Base-by-base conservation (phyloP, 2,113 vertebrate genomes). In the Anoplopoma fimbria region DNA sequence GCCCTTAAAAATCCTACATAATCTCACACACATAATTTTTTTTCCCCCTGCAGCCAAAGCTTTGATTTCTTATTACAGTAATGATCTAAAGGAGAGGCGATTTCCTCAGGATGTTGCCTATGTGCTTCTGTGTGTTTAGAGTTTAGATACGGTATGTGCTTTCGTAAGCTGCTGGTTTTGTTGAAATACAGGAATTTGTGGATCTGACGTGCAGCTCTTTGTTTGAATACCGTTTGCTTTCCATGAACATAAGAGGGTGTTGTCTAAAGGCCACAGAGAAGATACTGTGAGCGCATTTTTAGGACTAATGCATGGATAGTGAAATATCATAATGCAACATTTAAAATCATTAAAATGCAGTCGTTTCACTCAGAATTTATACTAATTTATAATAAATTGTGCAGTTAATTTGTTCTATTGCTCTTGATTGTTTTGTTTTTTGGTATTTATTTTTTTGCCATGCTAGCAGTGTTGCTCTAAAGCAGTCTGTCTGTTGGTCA, bases 91-190 rank as follows among this genome's bases (percentile, higher is more conserved):
- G 84, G 84, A 80, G 86, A 89, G 89, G 87, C 51, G 34, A 40
- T 75, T 90, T 92, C 92, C 91, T 88, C 87, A 90, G 91, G 91
- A 92, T 84, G 90, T 88, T 77, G 42, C 79, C 10, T 53, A 27
- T 83, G 73, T 72, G 57, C 74, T 60, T 68, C 72, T 40, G 40
- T 83, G 71, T 87, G 58, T 84, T 76, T 83, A 36, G 42, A 73
- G 34, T 76, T 76, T 13, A 53, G 31, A 77, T 71, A 33, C 14
- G 21, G 45, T 70, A 64, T 47, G 61, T 69, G 69, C 62, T 42
- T 71, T 80, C 65, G 47, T 61, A 76, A 21, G 63, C 82, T 38
- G 49, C 68, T 34, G 63, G 6, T 64, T 69, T 34, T 60, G 70
- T 69, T 36, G 64, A 86, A 85, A 65, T 42, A 14, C 21, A 73